Conservation (phyloP, 2,797 vertebrate genomes). For the Cygnus olor region DNA sequence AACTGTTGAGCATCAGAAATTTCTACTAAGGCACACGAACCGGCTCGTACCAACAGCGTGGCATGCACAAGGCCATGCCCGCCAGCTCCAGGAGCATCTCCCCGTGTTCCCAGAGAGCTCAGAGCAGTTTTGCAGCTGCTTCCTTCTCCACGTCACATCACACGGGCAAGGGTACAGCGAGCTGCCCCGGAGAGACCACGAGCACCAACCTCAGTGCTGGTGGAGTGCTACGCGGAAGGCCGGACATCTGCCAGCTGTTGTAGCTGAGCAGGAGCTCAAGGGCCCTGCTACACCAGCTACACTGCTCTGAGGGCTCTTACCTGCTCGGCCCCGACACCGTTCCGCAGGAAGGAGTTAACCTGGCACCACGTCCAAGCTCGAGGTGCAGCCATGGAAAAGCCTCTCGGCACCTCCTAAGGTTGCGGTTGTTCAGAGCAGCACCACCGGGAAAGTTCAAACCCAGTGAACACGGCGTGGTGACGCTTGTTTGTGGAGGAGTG, state of each 20-base stretch:
- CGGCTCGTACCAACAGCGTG: not conserved
- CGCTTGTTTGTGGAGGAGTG: accelerated
- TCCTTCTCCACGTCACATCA: not conserved
- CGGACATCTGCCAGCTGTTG: too few species aligned
- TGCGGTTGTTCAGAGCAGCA: not conserved
- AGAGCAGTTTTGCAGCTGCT: too few species aligned
- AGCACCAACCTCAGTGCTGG: not conserved
- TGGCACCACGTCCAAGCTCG: accelerated
- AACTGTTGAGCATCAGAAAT: not conserved
- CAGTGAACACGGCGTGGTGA: accelerated
- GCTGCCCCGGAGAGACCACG: not conserved
- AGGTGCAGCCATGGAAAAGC: accelerated
- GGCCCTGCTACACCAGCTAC: not conserved
- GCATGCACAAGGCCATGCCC: not conserved
- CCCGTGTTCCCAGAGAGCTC: not conserved
- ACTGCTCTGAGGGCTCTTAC: not conserved
- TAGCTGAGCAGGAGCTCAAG: not conserved
- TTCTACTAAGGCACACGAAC: too few species aligned
- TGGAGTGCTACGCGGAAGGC: accelerated
- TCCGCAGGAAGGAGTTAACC: not conserved
- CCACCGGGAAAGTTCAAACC: not conserved
- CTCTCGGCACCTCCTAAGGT: not conserved
- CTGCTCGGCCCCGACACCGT: not conserved
- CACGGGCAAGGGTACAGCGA: accelerated
- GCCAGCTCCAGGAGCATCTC: not conserved